Percentiles rank a stretch among this genome's conserved stretches.
These are phyloP conservation scores for Ormia ochracea DNA, from an alignment of 2,888 invertebrate species.

Conservation along the genomic window DNA sequence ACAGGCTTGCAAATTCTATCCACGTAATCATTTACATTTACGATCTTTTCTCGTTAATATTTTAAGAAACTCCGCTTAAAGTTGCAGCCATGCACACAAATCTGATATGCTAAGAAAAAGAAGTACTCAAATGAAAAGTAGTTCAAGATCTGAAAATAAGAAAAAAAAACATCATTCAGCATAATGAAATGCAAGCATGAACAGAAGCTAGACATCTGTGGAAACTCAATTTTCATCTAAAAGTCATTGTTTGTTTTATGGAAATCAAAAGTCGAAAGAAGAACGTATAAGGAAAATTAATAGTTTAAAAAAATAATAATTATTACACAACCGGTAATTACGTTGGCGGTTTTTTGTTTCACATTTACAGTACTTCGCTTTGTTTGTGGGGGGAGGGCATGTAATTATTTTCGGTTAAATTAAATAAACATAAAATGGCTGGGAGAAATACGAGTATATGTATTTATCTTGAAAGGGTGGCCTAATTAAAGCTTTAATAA, in stretches of 20 bases:
- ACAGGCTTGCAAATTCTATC: too few relatives aligned
- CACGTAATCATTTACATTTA: too few relatives aligned
- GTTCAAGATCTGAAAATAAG: conserved; percentile 34
- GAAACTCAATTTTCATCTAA: conserved; percentile 36
- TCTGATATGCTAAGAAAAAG: not conserved
- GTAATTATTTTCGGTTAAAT: conserved; percentile 14
- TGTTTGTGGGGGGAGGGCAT: not conserved
- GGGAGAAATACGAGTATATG: not conserved
- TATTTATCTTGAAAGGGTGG: not conserved
- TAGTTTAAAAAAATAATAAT: conserved; percentile 18
- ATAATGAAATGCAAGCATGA: conserved; percentile 41
- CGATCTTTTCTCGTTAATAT: not conserved
- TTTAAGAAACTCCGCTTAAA: not conserved
- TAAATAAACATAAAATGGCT: conserved; percentile 16
- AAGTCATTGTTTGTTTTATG: conserved; percentile 23
- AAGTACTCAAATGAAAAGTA: conserved; percentile 24
- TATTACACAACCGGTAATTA: conserved; percentile 53
- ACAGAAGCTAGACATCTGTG: conserved; percentile 27
- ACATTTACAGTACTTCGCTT: conserved; percentile 2
- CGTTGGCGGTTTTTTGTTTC: conserved; percentile 20
- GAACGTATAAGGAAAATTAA: not conserved
- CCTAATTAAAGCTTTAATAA: not conserved
- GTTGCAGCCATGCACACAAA: not conserved
- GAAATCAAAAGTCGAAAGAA: conserved; percentile 10
- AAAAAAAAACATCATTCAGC: not conserved